phyloP scores from a whole-genome alignment of 35 echinoderm and acorn worm species.

The Anneissia japonica region DNA sequence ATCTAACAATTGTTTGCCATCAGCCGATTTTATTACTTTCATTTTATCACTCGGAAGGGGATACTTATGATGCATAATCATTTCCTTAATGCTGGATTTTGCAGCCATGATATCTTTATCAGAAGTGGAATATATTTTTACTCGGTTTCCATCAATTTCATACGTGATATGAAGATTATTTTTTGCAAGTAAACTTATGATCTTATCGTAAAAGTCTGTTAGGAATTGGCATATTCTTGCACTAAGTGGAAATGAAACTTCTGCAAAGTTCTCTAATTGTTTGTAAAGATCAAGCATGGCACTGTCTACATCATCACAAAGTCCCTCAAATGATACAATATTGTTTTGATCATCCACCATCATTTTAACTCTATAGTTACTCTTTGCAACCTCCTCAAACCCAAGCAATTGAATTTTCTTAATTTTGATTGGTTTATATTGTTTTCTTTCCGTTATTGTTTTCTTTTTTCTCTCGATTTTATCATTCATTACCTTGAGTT shows the following conservation, averaged over 20 bases:
- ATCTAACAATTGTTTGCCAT: conserved; percentile 3
- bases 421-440: background rate
- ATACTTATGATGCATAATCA: background rate
- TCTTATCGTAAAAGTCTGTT: background rate
- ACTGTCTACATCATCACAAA: background rate
- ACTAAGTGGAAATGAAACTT: background rate
- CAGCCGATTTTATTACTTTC: background rate
- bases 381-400: background rate
- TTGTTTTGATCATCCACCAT: background rate
- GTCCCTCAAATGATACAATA: conserved; percentile 19
- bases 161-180: background rate
- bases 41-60: background rate
- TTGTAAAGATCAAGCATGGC: background rate
- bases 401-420: background rate
- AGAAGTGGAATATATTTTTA: background rate
- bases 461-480: background rate
- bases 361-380: background rate
- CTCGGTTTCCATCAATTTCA: conserved; percentile 8
- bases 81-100: background rate
- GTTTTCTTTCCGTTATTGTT: background rate
- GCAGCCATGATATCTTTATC: background rate
- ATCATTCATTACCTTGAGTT: background rate
- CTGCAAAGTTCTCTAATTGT: background rate
- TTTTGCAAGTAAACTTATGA: background rate
- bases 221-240: conserved; percentile 7